phyloP scores from a whole-genome alignment of 2,888 invertebrate genomes.

The Tromatobia lineatoria region DNA sequence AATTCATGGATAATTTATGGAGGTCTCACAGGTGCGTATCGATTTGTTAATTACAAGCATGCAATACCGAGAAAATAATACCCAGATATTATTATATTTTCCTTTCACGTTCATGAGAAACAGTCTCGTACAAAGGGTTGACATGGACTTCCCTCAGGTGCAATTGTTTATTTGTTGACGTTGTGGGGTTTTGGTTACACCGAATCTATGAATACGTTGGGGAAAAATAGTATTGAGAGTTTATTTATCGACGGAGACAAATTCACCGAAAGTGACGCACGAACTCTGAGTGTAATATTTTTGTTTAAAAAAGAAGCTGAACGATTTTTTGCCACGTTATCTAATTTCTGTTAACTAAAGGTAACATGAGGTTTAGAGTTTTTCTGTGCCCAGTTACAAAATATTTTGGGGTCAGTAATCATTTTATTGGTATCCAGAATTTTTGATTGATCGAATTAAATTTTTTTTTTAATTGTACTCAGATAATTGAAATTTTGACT shows the following conservation, averaged over 20 bases:
- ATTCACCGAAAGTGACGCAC: neutral
- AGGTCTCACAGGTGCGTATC: constrained; percentile 44
- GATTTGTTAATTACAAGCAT: constrained; percentile 50
- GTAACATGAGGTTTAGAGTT: neutral
- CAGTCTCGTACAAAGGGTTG: neutral
- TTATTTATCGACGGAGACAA: neutral
- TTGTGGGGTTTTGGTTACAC: neutral
- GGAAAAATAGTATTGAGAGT: neutral
- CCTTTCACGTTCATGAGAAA: constrained; percentile 37
- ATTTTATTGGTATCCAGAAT: neutral
- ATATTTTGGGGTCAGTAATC: neutral
- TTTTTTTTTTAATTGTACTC: neutral
- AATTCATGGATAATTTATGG: neutral
- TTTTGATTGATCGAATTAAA: neutral
- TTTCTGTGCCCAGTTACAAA: neutral
- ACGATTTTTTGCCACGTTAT: neutral
- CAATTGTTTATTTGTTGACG: neutral
- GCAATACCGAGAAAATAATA: constrained; percentile 47
- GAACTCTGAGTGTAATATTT: neutral
- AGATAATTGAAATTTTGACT: too few species aligned
- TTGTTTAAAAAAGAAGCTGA: neutral
- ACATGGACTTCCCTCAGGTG: neutral
- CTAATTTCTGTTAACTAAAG: too few species aligned
- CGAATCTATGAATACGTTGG: neutral
- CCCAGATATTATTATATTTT: constrained; percentile 1